A percentile compares a stretch with the other conserved stretches of the same genome.
Evolutionary conservation across 2,888 invertebrate genomes (phyloP).

Genomic region (Dendrolimus houi): DNA sequence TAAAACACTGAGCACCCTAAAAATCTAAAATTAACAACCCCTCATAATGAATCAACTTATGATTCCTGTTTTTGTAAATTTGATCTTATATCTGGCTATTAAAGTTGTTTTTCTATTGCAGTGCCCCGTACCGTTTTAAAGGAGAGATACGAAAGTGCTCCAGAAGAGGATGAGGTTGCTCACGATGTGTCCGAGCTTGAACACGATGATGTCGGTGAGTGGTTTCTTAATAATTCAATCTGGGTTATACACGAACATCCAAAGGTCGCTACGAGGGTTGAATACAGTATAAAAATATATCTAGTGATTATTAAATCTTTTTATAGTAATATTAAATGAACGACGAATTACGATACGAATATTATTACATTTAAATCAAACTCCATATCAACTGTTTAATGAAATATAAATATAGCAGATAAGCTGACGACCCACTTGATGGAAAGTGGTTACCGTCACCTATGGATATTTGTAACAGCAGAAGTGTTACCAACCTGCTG

Average conservation of each 20-base stretch:
- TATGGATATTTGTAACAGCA: no score
- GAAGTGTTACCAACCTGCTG: no score
- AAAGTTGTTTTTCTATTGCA: slow-evolving; percentile 59
- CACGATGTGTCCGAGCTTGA: slow-evolving; percentile 67
- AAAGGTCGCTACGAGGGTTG: neutral
- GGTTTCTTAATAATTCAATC: slow-evolving; percentile 24
- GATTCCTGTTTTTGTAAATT: slow-evolving; percentile 12
- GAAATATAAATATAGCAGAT: no score
- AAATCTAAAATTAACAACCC: slow-evolving; percentile 60
- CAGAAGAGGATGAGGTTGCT: slow-evolving; percentile 85
- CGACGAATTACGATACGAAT: no score
- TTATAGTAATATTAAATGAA: no score
- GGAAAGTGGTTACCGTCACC: no score
- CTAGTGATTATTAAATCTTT: no score
- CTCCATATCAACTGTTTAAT: no score
- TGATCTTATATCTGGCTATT: slow-evolving; percentile 20
- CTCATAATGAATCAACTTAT: slow-evolving; percentile 33
- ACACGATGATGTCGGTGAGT: slow-evolving; percentile 73
- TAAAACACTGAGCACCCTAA: slow-evolving; percentile 41
- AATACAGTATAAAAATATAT: no score
- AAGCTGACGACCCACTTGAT: no score
- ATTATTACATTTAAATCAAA: no score
- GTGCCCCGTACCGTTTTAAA: slow-evolving; percentile 90
- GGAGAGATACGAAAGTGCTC: slow-evolving; percentile 86
- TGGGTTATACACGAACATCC: slow-evolving; percentile 2